Evolutionary conservation across 2,888 invertebrate genomes (phyloP).

Genomic region (Cyaniris semiargus): DNA sequence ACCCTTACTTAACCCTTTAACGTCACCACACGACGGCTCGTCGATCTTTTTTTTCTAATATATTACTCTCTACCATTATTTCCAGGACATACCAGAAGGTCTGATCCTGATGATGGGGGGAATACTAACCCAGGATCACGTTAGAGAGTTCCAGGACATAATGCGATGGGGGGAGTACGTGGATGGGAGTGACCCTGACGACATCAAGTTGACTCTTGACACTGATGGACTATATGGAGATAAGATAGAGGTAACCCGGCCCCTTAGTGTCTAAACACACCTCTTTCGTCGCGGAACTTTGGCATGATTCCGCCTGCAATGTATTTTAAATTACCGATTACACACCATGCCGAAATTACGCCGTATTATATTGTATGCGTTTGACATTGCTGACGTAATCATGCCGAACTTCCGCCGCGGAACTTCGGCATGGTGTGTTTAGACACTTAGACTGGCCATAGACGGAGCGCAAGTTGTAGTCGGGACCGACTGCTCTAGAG

Average conservation of each 20-base stretch:
- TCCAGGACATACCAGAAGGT: conserved; percentile 78
- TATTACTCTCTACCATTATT: not conserved
- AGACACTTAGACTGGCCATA: too few relatives aligned
- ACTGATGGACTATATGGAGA: conserved; percentile 42
- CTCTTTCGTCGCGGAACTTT: too few relatives aligned
- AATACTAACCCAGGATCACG: conserved; percentile 74
- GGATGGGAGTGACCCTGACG: conserved; percentile 66
- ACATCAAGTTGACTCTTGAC: conserved; percentile 64
- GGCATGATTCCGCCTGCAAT: too few relatives aligned
- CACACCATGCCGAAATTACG: too few relatives aligned
- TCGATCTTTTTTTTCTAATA: not conserved
- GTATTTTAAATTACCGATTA: too few relatives aligned
- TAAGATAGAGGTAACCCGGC: conserved; percentile 1
- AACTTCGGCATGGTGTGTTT: too few relatives aligned
- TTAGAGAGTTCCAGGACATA: conserved; percentile 64
- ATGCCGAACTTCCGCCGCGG: too few relatives aligned
- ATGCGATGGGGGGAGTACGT: conserved; percentile 77
- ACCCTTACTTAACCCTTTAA: not conserved
- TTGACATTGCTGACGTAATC: too few relatives aligned
- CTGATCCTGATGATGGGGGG: conserved; percentile 84
- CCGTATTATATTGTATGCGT: too few relatives aligned
- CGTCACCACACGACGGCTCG: too few relatives aligned
- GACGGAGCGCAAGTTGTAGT: too few relatives aligned
- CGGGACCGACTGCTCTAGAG: too few relatives aligned
- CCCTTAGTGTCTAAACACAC: not conserved